Base-by-base conservation (phyloP, 2,113 vertebrate genomes). In the Uria lomvia region DNA sequence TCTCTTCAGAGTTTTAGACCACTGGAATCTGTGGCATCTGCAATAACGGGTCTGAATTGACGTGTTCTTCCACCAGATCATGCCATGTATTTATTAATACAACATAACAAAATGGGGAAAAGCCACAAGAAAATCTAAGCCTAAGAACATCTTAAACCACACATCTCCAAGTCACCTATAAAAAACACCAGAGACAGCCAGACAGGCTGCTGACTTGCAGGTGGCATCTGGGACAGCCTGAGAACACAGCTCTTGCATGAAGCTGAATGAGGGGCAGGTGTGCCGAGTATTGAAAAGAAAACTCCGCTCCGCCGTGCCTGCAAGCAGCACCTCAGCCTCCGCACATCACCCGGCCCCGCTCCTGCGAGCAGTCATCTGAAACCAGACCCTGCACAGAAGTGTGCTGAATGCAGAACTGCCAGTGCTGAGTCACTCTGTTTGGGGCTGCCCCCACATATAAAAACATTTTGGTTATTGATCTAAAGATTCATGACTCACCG, bases 381-480 rank as follows among this genome's bases (percentile, higher is more conserved):
- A 92, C 60, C 80, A 95, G 77, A 81, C 7, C 72, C 77, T 72
- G 87, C 83, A 72, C 70, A 42, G 9, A 74, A 71, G 38, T 4
- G 10, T 4, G 3, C 75, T 74, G 65, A 80, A 45, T 1, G 50
- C 9, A 7, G 76, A 93, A 78, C 90, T 63, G 82, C 6, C 3
- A 0, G 68, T 0, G 13, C 92, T 94, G 89, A 95, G 74, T 97
- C 95, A 95, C 84, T 56, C 86, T 95, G 23, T 96, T 95, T 97
- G 96, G 97, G 97, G 92, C 94, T 97, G 95, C 92, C 95, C 95
- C 73, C 95, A 79, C 73, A 19, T 81, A 93, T 45, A 78, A 94
- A 96, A 96, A 86, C 86, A 94, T 96, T 95, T 87, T 92, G 77
- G 70, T 92, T 95, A 95, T 96, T 95, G 96, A 96, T 95, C 89